Percentiles rank a stretch among this genome's conserved stretches.
Conservation (phyloP, 2,797 vertebrate genomes). For the Botia almorhae region DNA sequence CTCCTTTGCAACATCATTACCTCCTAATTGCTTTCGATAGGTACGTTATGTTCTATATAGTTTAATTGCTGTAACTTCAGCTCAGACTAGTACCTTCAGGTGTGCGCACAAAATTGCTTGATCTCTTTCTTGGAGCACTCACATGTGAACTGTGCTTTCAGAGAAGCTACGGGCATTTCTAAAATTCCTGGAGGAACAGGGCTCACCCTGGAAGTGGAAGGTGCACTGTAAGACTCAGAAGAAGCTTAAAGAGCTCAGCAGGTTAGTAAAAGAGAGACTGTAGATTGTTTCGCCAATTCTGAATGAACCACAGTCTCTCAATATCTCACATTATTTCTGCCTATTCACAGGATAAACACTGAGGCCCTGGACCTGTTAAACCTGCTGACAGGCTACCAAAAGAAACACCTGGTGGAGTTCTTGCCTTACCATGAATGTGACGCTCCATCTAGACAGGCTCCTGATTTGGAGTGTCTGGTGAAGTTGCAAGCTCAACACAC, state of each 20-base stretch:
- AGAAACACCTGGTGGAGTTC: slow-evolving; percentile 96
- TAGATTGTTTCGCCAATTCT: background rate
- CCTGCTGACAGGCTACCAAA: slow-evolving; percentile 90
- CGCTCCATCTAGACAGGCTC: slow-evolving; percentile 88
- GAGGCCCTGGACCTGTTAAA: slow-evolving; percentile 87
- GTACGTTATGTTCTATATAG: background rate
- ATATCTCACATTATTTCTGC: slow-evolving; percentile 52
- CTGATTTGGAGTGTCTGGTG: slow-evolving; percentile 93
- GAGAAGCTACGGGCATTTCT: slow-evolving; percentile 89
- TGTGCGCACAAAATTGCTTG: background rate
- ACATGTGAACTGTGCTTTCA: slow-evolving; percentile 65
- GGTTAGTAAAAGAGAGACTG: slow-evolving; percentile 75
- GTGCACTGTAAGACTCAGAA: slow-evolving; percentile 98
- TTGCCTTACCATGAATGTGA: slow-evolving; percentile 96
- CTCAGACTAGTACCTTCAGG: background rate
- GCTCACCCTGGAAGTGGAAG: slow-evolving; percentile 96
- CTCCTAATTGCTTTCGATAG: background rate
- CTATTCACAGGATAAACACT: slow-evolving; percentile 83
- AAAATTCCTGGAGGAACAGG: slow-evolving; percentile 90
- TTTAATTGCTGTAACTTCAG: background rate
- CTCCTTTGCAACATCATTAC: background rate
- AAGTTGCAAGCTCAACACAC: slow-evolving; percentile 94
- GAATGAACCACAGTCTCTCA: background rate
- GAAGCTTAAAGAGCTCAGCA: slow-evolving; percentile 93
- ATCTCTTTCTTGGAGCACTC: background rate